Percentiles rank a stretch among this genome's conserved stretches.
Evolutionary conservation across 30 jellyfish, hydroid and myxozoan species (phyloP).

Genomic region (Chrysaora quinquecirrha): DNA sequence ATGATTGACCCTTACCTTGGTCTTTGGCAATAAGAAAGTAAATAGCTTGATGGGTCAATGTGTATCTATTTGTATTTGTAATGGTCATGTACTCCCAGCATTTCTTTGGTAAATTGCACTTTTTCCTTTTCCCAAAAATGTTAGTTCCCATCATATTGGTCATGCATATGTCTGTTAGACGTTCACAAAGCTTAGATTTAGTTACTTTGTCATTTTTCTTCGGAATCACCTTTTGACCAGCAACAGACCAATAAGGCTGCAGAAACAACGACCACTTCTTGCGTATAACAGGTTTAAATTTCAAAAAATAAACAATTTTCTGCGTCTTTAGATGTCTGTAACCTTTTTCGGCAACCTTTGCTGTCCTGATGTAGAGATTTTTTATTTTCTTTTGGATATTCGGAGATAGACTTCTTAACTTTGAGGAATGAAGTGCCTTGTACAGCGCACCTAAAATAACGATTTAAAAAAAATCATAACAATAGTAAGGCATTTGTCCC

Average conservation of each 20-base stretch:
- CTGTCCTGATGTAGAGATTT: background rate
- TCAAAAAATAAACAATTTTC: background rate
- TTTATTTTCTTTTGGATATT: background rate
- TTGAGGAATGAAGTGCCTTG: background rate
- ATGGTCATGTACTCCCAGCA: constrained; percentile 7
- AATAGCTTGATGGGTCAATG: constrained; percentile 32
- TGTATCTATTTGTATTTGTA: background rate
- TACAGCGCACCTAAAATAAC: background rate
- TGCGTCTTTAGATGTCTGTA: background rate
- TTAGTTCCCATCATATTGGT: background rate
- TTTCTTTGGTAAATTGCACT: constrained; percentile 2
- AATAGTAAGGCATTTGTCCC: no score
- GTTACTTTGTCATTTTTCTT: no score
- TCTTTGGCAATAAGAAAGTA: constrained; percentile 1
- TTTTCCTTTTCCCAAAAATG: no score
- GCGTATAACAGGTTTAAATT: background rate
- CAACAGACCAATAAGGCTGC: no score
- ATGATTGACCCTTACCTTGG: no score
- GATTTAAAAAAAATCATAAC: background rate
- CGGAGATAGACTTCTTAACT: no score
- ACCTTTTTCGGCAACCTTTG: background rate
- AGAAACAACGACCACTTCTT: no score
- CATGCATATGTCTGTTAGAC: background rate
- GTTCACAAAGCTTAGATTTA: no score
- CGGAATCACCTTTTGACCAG: no score